A percentile compares a stretch with the other conserved stretches of the same genome.
Evolutionary conservation across 2,797 vertebrate species (phyloP).

Genomic region (Fundulus diaphanus): DNA sequence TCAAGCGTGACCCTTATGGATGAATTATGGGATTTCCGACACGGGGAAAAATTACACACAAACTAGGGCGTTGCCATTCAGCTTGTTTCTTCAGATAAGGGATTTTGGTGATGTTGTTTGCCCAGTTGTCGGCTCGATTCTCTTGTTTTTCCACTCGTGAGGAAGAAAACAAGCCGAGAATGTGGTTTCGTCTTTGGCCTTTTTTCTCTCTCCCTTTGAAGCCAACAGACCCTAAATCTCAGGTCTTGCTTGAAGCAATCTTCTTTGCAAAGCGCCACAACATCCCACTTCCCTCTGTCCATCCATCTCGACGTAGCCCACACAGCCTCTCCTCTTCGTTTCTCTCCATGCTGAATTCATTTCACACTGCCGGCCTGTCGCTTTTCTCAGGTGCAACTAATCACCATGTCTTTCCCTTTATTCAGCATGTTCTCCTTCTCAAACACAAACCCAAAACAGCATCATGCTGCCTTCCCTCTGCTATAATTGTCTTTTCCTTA

Average conservation of each 20-base stretch:
- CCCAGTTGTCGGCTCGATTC: constrained; percentile 53
- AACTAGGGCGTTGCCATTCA: constrained; percentile 33
- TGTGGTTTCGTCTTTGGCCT: constrained; percentile 38
- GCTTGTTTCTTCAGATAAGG: constrained; percentile 58
- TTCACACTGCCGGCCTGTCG: constrained; percentile 35
- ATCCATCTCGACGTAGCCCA: constrained; percentile 52
- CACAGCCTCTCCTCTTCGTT: constrained; percentile 49
- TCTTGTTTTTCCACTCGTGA: constrained; percentile 41
- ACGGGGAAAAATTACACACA: constrained; percentile 16
- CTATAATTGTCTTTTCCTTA: constrained; percentile 55
- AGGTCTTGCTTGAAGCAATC: constrained; percentile 50
- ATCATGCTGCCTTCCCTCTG: constrained; percentile 40
- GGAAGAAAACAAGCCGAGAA: constrained; percentile 40
- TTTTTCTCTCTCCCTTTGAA: constrained; percentile 51
- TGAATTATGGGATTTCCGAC: constrained; percentile 52
- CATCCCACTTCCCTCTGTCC: constrained; percentile 54
- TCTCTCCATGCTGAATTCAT: constrained; percentile 42
- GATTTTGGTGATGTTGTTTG: constrained; percentile 50
- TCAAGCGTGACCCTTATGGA: constrained; percentile 48
- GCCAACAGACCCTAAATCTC: constrained; percentile 68
- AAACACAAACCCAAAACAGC: constrained; percentile 34
- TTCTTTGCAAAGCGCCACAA: constrained; percentile 68
- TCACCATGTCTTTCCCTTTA: constrained; percentile 45
- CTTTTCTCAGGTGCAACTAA: constrained; percentile 24
- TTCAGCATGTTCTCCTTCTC: constrained; percentile 41